Base-by-base conservation (phyloP, 2,797 vertebrate genomes). In the Scarus forsteni region DNA sequence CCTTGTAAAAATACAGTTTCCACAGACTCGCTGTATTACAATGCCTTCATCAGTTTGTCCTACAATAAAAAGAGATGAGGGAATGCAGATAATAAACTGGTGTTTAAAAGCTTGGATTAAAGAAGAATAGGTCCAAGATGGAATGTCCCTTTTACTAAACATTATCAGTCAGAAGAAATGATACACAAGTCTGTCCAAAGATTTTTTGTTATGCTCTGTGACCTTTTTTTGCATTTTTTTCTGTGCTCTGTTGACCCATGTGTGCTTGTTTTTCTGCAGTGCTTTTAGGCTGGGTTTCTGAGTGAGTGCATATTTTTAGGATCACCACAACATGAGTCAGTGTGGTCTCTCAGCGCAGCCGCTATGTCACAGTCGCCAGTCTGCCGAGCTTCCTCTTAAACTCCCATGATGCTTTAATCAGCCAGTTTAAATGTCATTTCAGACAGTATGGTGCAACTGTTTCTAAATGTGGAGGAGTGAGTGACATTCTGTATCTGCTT, bases 321-420 rank as follows among this genome's bases (percentile, higher is more conserved):
- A 70, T n/a, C 49, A 60, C 78, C 76, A 56, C 60, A 60, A 15
- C 39, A 68, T 70, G 82, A 77, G 65, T 85, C 78, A 73, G 48
- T 66, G 75, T 36, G 12, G 62, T 19, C 53, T 58, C 13, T 69
- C 54, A 51, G 48, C 68, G 50, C 55, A 69, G 52, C 68, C 75
- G 54, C 67, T 27, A 11, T 60, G 58, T 59, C 63, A 60, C 36
- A n/a, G 16, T 68, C 50, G 45, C 48, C 9, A 65, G 40, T 72
- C 59, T 52, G 66, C 56, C 70, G 18, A 52, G 34, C 52, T 79
- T 75, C 80, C 73, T 84, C 36, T 83, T 84, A 81, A 66, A 73
- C 56, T 72, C 57, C 36, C 38, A 15, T 27, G 46, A 44, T 42
- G 44, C 49, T 54, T 13, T 9, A 49, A 16, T 72, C 53, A 65